Conservation (phyloP, 2,797 vertebrate species). For the Siniperca scherzeri region DNA sequence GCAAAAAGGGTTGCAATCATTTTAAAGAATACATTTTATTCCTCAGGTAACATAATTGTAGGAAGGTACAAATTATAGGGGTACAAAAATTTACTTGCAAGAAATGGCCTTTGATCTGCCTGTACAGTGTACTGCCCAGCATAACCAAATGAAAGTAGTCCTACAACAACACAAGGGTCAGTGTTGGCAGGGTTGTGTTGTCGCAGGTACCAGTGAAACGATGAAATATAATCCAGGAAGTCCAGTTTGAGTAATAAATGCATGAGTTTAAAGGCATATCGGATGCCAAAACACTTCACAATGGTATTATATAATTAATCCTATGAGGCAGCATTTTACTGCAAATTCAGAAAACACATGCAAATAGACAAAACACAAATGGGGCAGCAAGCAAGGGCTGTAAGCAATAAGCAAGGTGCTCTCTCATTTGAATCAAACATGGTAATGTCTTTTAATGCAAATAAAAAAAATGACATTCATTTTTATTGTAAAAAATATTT, state of each 20-base stretch:
- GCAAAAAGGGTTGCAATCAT: background rate
- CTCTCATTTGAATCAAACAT: no score
- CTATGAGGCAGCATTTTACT: background rate
- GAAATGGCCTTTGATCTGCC: background rate
- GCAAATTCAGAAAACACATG: no score
- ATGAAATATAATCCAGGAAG: background rate
- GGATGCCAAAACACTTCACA: background rate
- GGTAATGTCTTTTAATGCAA: no score
- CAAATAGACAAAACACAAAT: no score
- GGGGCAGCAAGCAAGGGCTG: no score
- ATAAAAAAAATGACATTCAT: no score
- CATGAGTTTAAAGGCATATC: background rate
- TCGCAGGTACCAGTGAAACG: background rate
- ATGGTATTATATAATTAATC: background rate
- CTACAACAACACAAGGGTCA: background rate
- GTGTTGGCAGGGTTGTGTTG: background rate
- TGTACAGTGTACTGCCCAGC: background rate
- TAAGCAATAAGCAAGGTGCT: no score
- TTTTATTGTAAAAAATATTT: no score
- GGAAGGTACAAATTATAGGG: background rate
- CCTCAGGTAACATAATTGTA: background rate
- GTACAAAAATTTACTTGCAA: background rate
- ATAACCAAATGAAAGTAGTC: background rate
- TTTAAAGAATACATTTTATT: background rate
- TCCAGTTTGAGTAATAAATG: background rate